These are phyloP conservation scores for Ophioninae sp. DNA, from an alignment of 2,888 invertebrate species.

Conservation along the genomic window DNA sequence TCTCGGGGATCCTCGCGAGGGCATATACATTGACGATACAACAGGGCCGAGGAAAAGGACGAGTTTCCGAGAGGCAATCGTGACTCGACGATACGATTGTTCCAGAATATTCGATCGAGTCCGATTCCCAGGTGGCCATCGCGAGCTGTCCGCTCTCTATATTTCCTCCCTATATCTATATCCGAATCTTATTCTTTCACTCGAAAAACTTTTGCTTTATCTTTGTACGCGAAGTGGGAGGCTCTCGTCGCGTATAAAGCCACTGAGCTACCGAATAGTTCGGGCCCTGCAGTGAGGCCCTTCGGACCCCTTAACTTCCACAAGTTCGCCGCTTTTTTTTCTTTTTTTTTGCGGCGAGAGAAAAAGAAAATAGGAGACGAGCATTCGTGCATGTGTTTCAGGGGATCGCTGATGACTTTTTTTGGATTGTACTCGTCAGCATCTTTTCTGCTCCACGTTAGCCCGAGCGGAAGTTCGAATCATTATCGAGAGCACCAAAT, in stretches of 20 bases:
- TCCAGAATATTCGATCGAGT: slow-evolving; percentile 71
- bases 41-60: slow-evolving; percentile 53
- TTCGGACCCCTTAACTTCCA: slow-evolving; percentile 17
- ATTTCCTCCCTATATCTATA: slow-evolving; percentile 18
- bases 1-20: slow-evolving; percentile 32
- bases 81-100: slow-evolving; percentile 75
- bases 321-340: slow-evolving; percentile 19
- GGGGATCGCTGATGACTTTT: not conserved
- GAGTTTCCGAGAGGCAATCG: slow-evolving; percentile 60
- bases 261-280: slow-evolving; percentile 66
- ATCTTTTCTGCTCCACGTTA: slow-evolving; percentile 4
- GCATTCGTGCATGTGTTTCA: slow-evolving; percentile 11
- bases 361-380: slow-evolving; percentile 6
- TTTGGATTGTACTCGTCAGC: not conserved
- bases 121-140: slow-evolving; percentile 76
- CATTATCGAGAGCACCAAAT: not conserved
- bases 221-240: slow-evolving; percentile 60
- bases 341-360: slow-evolving; percentile 4
- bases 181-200: slow-evolving; percentile 52
- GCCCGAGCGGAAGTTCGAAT: not conserved
- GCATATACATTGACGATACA: slow-evolving; percentile 51
- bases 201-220: slow-evolving; percentile 51
- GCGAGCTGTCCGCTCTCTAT: slow-evolving; percentile 51
- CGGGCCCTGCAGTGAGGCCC: slow-evolving; percentile 21
- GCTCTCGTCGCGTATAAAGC: not conserved